Percentiles rank a stretch among this genome's conserved stretches.
Evolutionary conservation across 2,888 invertebrate species (phyloP).

Genomic region (Seira sanloemensis): DNA sequence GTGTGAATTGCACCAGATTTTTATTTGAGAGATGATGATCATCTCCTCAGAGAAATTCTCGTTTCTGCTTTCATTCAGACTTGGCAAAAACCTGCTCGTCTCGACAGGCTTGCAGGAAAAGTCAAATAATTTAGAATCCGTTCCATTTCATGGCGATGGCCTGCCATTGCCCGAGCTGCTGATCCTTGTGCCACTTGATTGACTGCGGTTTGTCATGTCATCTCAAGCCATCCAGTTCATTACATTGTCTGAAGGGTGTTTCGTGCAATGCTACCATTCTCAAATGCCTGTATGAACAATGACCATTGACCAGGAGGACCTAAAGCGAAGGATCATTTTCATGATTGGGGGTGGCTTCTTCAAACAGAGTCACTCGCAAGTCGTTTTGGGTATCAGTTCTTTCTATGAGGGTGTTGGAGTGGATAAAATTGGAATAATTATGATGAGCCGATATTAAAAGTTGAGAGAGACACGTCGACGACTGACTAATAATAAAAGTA

Average conservation of each 20-base stretch:
- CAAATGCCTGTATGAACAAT: too few relatives aligned
- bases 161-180: constrained; percentile 24
- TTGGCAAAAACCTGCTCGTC: too few relatives aligned
- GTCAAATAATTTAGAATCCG: constrained; percentile 3
- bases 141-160: constrained; percentile 30
- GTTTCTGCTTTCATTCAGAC: too few relatives aligned
- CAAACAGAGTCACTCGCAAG: too few relatives aligned
- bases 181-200: constrained; percentile 43
- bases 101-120: too few relatives aligned
- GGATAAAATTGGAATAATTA: too few relatives aligned
- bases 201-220: constrained; percentile 58
- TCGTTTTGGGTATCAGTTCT: not conserved
- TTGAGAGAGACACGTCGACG: constrained; percentile 26
- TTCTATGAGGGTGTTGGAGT: constrained; percentile 35
- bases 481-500: too few relatives aligned
- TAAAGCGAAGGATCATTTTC: constrained; percentile 33
- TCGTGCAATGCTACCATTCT: constrained; percentile 35
- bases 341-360: constrained; percentile 52
- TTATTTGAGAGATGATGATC: too few relatives aligned
- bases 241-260: constrained; percentile 30
- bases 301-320: constrained; percentile 41
- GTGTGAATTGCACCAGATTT: constrained; percentile 54
- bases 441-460: too few relatives aligned
- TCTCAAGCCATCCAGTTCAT: constrained; percentile 44
- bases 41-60: too few relatives aligned